Evolutionary conservation across 2,888 invertebrate species (phyloP).

Genomic region (Amiota communis): DNA sequence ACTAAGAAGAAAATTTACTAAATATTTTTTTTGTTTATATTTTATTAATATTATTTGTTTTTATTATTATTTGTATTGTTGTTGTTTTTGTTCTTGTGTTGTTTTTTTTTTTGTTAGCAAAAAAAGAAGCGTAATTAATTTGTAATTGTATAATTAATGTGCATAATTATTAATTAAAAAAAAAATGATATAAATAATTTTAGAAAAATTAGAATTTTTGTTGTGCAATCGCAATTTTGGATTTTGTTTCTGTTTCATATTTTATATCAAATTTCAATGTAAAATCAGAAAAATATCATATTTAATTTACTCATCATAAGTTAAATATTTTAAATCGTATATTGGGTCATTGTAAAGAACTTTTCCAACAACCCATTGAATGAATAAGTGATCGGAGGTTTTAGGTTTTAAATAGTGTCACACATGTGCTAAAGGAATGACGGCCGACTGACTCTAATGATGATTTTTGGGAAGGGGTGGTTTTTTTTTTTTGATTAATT

Average conservation of each 20-base stretch:
- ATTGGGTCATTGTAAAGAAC: background rate
- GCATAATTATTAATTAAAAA: slow-evolving; percentile 33
- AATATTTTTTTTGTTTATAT: slow-evolving; percentile 9
- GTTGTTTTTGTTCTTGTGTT: background rate
- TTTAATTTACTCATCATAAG: slow-evolving; percentile 32
- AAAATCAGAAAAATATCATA: slow-evolving; percentile 21
- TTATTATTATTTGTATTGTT: background rate
- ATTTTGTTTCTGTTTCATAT: slow-evolving; percentile 37
- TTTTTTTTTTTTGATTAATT: no score
- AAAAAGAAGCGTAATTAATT: background rate
- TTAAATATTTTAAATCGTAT: slow-evolving; percentile 13
- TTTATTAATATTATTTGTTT: background rate
- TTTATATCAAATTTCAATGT: slow-evolving; percentile 31
- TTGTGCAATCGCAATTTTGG: slow-evolving; percentile 62
- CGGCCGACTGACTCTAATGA: no score
- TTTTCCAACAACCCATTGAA: no score
- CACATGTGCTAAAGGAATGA: no score
- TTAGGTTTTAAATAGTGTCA: no score
- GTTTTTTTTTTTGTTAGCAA: background rate
- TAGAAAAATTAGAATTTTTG: slow-evolving; percentile 38
- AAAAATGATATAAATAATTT: background rate
- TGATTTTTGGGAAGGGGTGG: no score
- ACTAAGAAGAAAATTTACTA: slow-evolving; percentile 2
- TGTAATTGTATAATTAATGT: slow-evolving; percentile 25
- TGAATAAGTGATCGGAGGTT: no score